Conservation (phyloP, 2,113 vertebrate species). For the Rhagologus leucostigma region DNA sequence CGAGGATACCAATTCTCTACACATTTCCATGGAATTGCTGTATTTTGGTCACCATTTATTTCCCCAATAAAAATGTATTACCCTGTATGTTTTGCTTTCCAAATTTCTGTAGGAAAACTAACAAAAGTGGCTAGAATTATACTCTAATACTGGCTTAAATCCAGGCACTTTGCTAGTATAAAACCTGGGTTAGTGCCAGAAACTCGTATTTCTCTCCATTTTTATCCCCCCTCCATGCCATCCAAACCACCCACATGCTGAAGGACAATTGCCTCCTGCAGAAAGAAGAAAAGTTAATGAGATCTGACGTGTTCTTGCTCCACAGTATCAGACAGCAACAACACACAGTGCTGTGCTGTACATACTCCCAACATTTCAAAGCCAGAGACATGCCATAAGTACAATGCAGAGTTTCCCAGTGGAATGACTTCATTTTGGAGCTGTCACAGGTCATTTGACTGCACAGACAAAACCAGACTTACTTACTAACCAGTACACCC, state of each 20-base stretch:
- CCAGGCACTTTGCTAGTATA: not conserved
- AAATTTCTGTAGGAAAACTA: not conserved
- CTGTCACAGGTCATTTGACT: not conserved
- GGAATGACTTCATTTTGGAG: not conserved
- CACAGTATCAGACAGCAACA: not conserved
- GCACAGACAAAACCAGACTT: not conserved
- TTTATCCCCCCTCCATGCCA: not conserved
- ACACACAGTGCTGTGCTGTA: not conserved
- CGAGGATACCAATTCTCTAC: not conserved
- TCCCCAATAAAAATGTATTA: not conserved
- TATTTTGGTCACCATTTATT: not conserved
- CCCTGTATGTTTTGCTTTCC: not conserved
- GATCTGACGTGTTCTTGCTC: not conserved
- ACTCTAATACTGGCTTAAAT: not conserved
- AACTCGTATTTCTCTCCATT: not conserved
- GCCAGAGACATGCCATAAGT: not conserved
- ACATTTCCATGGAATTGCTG: not conserved
- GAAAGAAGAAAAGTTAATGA: not conserved
- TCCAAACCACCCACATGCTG: not conserved
- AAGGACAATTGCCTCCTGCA: constrained; percentile 14
- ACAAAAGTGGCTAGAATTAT: not conserved
- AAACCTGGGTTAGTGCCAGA: constrained; percentile 24
- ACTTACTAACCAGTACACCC: not conserved
- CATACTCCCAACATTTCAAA: not conserved
- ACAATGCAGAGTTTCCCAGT: not conserved